These are phyloP conservation scores for Labroides dimidiatus DNA, from an alignment of 2,797 vertebrate species.

Conservation along the genomic window DNA sequence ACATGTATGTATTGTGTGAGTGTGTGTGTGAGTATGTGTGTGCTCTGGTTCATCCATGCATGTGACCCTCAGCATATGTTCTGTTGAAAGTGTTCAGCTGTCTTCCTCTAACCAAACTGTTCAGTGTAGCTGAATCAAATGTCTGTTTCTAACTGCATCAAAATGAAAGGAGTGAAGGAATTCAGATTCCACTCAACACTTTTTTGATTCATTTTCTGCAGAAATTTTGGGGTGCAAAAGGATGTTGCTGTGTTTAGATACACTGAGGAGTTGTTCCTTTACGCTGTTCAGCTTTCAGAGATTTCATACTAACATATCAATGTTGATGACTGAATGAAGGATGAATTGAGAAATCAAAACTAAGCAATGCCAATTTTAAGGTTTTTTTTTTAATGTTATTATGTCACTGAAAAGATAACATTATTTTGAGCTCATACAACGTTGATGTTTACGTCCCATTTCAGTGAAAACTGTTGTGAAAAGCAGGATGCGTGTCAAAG, in stretches of 20 bases:
- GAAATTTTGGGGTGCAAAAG: background rate
- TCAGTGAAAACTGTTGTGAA: conserved; percentile 52
- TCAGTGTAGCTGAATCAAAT: conserved; percentile 48
- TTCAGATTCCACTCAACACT: conserved; percentile 4
- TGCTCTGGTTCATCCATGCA: conserved; percentile 57
- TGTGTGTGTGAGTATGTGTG: background rate
- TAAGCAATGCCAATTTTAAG: too few species aligned
- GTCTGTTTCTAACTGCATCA: conserved; percentile 22
- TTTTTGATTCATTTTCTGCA: conserved; percentile 14
- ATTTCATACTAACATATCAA: too few species aligned
- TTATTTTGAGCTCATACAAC: conserved; percentile 27
- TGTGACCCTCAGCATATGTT: conserved; percentile 73
- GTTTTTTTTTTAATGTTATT: too few species aligned
- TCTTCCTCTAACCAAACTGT: conserved; percentile 54
- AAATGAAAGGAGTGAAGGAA: conserved; percentile 29
- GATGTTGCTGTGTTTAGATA: too few species aligned
- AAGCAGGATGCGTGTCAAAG: conserved; percentile 54
- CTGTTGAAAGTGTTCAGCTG: conserved; percentile 71
- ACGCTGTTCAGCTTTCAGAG: too few species aligned
- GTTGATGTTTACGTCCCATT: conserved; percentile 44
- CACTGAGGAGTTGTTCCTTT: too few species aligned
- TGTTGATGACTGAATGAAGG: too few species aligned
- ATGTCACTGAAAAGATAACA: conserved; percentile 7
- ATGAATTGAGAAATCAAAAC: too few species aligned
- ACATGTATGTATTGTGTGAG: conserved; percentile 42